A percentile compares a stretch with the other conserved stretches of the same genome.
Evolutionary conservation across 2,113 vertebrate species (phyloP).

Genomic region (Oenanthe oenanthe): DNA sequence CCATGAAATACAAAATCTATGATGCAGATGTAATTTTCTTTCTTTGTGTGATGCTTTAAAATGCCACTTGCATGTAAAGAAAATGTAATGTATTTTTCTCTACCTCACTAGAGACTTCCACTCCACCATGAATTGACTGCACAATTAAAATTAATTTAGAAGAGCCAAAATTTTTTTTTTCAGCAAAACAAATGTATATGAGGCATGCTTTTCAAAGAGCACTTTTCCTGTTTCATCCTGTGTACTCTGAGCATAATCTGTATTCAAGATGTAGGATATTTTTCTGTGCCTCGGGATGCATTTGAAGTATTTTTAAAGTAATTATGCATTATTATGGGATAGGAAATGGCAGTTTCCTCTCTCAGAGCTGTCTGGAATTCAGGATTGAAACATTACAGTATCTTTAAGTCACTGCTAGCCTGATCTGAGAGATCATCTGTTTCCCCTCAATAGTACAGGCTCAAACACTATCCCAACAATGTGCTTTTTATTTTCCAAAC

Average conservation of each 20-base stretch:
- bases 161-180: background rate
- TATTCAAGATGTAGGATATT: constrained; percentile 26
- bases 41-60: background rate
- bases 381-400: background rate
- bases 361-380: background rate
- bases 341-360: constrained; percentile 43
- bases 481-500: background rate
- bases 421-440: constrained; percentile 12
- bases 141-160: background rate
- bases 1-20: background rate
- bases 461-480: background rate
- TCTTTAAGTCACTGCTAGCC: background rate
- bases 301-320: constrained; percentile 50
- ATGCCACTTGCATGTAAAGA: background rate
- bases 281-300: constrained; percentile 16
- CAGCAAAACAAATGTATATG: background rate
- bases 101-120: background rate
- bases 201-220: background rate
- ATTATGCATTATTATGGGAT: constrained; percentile 27
- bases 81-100: background rate
- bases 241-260: background rate
- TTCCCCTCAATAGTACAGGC: background rate
- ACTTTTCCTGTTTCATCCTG: background rate
- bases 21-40: background rate
- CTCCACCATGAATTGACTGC: background rate